Conservation (phyloP, 1,140 invertebrate species). For the Drosophila truncata region DNA sequence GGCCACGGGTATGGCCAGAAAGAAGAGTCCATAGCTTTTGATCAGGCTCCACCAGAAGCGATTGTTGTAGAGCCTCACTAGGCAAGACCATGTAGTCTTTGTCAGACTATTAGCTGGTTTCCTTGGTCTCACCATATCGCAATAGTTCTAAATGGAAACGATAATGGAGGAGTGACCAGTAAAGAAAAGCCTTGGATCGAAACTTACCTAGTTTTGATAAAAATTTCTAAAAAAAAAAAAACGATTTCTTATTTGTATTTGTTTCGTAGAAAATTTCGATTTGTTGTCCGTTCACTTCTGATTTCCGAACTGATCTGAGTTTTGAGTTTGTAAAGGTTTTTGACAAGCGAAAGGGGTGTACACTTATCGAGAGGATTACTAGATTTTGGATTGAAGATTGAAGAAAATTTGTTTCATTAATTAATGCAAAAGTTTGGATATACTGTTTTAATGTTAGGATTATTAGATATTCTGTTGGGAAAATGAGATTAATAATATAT, state of each 20-base stretch:
- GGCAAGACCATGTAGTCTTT: neutral
- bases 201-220: constrained; percentile 1
- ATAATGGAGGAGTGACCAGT: neutral
- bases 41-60: constrained; percentile 46
- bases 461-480: neutral
- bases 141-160: neutral
- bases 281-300: neutral
- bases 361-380: neutral
- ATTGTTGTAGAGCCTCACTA: constrained; percentile 39
- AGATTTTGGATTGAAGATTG: neutral
- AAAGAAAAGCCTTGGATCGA: neutral
- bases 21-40: constrained; percentile 56
- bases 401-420: too few species aligned
- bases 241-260: neutral
- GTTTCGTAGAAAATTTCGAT: constrained; percentile 1
- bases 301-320: neutral
- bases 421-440: too few species aligned
- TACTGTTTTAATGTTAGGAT: neutral
- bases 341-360: too few species aligned
- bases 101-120: neutral
- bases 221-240: neutral
- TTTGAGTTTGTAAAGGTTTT: neutral
- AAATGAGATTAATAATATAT: too few species aligned
- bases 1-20: constrained; percentile 30
- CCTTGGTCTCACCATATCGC: constrained; percentile 9